Evolutionary conservation across 2,113 vertebrate genomes (phyloP), one percentile per base, ranked within the genome.

Genomic region (Cyanistes caeruleus): DNA sequence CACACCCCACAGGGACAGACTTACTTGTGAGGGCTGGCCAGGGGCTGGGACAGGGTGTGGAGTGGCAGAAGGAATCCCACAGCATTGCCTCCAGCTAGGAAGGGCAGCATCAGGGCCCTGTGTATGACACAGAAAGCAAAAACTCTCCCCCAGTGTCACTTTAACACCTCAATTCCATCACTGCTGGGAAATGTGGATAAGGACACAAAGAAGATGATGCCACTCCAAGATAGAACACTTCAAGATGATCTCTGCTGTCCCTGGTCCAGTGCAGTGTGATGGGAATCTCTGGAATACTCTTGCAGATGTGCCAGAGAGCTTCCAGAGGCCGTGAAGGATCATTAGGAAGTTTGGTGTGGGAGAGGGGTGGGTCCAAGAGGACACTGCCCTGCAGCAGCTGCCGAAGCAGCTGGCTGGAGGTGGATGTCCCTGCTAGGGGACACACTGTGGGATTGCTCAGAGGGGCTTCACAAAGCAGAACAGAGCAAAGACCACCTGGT

Each of bases 91-190:
- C 13, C 28, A 41, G 8, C 21, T 6, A 18, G 15, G 75, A 43
- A 59, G 48, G 60, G 37, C 65, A 55, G 49, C 35, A 46, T 5
- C 37, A 35, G 19, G 43, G 44, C 21, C 53, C 43, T 19, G 14
- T 3, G 35, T 18, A 2, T 4, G 27, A 76, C 43, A 46, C 7
- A 53, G 51, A 73, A 59, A 77, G 30, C 15, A 44, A 69, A 84
- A 85, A 17, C 11, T 10, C 7, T 62, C 11, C 17, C 5, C 16
- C 5, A 35, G 43, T 62, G 24, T 60, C 28, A 19, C 15, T 64
- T 30, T 16, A 52, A 39, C 0, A 2, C 11, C 18, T 73, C 33
- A n/a, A 0, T 25, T 64, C 18, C 41, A 53, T 6, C 51, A 3
- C 41, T 74, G 1, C 25, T 64, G 81, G 55, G 84, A 76, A 59